A percentile compares a stretch with the other conserved stretches of the same genome.
Evolutionary conservation across 2,113 vertebrate species (phyloP).

Genomic region (Neolamprologus sp.): DNA sequence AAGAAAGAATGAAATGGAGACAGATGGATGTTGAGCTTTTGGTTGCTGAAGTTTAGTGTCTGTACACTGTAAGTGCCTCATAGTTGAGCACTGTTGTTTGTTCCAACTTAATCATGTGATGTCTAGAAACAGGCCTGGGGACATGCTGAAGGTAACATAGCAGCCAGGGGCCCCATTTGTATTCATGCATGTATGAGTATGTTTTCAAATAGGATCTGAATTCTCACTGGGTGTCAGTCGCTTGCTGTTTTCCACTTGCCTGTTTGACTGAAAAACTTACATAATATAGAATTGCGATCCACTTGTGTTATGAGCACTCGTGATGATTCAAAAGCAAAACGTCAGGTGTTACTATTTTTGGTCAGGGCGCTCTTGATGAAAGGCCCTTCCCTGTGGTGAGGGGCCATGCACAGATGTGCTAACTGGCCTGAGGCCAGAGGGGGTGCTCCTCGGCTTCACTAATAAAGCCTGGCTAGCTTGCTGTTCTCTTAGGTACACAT

Average conservation of each 20-base stretch:
- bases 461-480: neutral
- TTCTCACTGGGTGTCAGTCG: neutral
- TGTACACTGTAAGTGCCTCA: neutral
- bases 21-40: neutral
- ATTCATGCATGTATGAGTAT: slow-evolving; percentile 5
- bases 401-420: slow-evolving; percentile 28
- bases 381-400: neutral
- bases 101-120: neutral
- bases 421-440: slow-evolving; percentile 8
- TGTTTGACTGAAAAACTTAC: neutral
- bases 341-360: slow-evolving; percentile 52
- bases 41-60: neutral
- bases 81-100: neutral
- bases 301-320: slow-evolving; percentile 8
- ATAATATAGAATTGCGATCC: slow-evolving; percentile 23
- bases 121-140: neutral
- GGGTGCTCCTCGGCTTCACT: neutral
- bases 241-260: neutral
- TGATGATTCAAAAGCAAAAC: slow-evolving; percentile 43
- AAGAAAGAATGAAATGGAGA: neutral
- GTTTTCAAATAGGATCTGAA: neutral
- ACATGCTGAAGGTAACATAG: neutral
- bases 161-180: neutral
- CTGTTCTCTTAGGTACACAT: neutral
- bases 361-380: slow-evolving; percentile 37